A percentile compares a stretch with the other conserved stretches of the same genome.
Evolutionary conservation across 2,888 invertebrate species (phyloP).

Genomic region (Pteria penguin): DNA sequence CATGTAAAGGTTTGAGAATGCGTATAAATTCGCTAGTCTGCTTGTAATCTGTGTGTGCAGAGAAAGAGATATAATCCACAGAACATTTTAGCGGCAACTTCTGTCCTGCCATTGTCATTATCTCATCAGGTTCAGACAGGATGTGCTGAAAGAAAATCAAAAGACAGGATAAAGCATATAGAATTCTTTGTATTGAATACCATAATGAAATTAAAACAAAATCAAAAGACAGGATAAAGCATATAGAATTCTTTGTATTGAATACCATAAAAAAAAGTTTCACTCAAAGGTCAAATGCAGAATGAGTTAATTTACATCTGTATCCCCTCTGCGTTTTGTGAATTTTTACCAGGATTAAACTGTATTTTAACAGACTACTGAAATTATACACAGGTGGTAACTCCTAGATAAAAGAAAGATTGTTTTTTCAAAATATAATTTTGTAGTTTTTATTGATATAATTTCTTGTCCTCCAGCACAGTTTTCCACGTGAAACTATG

Average conservation of each 20-base stretch:
- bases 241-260: not conserved
- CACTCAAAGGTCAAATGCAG: too few relatives aligned
- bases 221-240: not conserved
- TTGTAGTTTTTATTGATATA: too few relatives aligned
- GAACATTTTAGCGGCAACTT: constrained; percentile 97
- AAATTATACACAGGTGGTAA: too few relatives aligned
- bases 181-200: not conserved
- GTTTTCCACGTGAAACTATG: too few relatives aligned
- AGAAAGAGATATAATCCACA: constrained; percentile 99
- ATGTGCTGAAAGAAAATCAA: constrained; percentile 83
- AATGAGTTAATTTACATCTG: too few relatives aligned
- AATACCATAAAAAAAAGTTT: too few relatives aligned
- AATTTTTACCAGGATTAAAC: too few relatives aligned
- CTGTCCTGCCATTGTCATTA: constrained; percentile 96
- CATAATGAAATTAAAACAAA: constrained; percentile 59
- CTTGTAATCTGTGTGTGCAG: constrained; percentile 98
- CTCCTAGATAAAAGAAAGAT: too few relatives aligned
- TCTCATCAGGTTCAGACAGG: constrained; percentile 98
- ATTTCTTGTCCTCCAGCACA: too few relatives aligned
- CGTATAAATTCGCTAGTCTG: constrained; percentile 99
- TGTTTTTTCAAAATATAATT: too few relatives aligned
- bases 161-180: not conserved
- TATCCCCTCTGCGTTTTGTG: too few relatives aligned
- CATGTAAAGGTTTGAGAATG: constrained; percentile 95
- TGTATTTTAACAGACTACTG: too few relatives aligned